A percentile compares a stretch with the other conserved stretches of the same genome.
phyloP scores from a whole-genome alignment of 2,888 invertebrate genomes.

The Blera fallax region DNA sequence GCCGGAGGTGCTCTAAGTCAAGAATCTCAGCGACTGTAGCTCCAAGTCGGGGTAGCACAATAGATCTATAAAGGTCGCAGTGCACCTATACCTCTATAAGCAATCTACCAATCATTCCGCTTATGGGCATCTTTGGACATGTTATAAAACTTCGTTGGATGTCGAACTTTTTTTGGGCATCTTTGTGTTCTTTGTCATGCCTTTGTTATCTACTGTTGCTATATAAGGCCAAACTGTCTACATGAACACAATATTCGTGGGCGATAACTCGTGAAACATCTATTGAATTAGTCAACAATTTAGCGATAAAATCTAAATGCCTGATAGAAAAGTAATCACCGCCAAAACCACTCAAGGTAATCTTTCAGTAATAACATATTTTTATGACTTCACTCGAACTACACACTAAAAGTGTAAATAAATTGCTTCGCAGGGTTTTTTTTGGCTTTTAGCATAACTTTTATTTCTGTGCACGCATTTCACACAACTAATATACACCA shows the following conservation, averaged over 20 bases:
- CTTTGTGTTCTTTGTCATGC: too few species aligned
- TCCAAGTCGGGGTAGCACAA: too few species aligned
- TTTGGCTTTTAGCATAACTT: not conserved
- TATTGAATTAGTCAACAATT: not conserved
- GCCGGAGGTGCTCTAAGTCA: too few species aligned
- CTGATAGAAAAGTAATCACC: not conserved
- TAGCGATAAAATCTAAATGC: not conserved
- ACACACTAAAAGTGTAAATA: not conserved
- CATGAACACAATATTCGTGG: not conserved
- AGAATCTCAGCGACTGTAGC: too few species aligned
- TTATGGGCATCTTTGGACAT: too few species aligned
- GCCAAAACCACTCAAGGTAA: not conserved
- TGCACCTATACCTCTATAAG: too few species aligned
- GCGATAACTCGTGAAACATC: not conserved
- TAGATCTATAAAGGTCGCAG: too few species aligned
- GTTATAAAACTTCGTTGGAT: too few species aligned
- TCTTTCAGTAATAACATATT: not conserved
- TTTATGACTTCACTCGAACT: not conserved
- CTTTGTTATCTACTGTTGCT: too few species aligned
- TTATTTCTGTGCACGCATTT: not conserved
- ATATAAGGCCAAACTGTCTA: too few species aligned
- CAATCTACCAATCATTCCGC: too few species aligned
- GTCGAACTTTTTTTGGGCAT: too few species aligned
- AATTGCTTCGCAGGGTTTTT: not conserved
- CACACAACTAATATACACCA: not conserved